Conservation (phyloP, 2,113 vertebrate genomes). For the Semnopithecus entellus region DNA sequence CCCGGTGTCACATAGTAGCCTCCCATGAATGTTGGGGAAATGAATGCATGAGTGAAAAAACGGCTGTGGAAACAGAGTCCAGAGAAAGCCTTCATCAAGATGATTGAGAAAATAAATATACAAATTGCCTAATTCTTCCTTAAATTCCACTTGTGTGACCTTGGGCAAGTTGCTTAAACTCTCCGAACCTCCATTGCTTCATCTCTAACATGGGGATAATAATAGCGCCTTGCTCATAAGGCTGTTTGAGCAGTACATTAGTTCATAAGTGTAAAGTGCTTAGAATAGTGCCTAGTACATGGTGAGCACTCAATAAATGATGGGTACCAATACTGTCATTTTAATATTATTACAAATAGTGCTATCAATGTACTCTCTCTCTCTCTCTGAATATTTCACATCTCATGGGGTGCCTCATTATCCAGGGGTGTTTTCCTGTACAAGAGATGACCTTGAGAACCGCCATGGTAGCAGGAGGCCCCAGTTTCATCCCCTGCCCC, state of each 20-base stretch:
- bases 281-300: neutral
- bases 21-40: neutral
- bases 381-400: no score
- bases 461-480: neutral
- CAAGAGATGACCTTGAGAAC: neutral
- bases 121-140: neutral
- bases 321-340: no score
- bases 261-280: neutral
- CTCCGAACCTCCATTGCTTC: neutral
- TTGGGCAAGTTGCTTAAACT: no score
- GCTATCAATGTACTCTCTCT: neutral
- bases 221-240: neutral
- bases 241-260: neutral
- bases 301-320: no score
- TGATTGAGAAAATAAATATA: neutral
- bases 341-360: neutral
- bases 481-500: neutral
- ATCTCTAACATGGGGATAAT: neutral
- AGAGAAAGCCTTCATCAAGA: neutral
- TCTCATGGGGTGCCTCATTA: fast-evolving
- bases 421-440: neutral
- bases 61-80: neutral
- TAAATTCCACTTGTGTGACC: neutral
- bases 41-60: neutral
- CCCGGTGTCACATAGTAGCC: neutral